These are phyloP conservation scores for Malachius bipustulatus DNA, from an alignment of 2,888 invertebrate genomes.

Conservation along the genomic window DNA sequence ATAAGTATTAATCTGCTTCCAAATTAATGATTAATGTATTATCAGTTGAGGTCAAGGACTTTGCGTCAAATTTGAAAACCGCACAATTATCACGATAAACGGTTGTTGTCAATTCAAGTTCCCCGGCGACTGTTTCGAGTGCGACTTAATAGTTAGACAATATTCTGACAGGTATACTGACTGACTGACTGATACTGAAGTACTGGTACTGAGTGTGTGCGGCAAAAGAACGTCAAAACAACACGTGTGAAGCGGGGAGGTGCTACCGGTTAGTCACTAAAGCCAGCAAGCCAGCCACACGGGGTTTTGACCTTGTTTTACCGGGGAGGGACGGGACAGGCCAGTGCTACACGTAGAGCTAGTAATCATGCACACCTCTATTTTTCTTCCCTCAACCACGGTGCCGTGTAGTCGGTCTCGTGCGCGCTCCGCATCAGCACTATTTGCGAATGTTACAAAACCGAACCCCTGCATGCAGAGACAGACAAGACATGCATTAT, in stretches of 20 bases:
- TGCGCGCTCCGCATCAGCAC: conserved; percentile 99
- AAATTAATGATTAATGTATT: no score
- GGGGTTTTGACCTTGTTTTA: conserved; percentile 40
- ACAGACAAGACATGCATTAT: conserved; percentile 93
- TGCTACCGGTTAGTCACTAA: conserved; percentile 40
- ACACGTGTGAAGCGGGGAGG: conserved; percentile 38
- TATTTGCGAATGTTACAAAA: conserved; percentile 99
- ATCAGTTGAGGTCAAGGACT: no score
- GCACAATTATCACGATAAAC: no score
- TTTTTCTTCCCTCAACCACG: conserved; percentile 99
- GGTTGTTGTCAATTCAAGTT: no score
- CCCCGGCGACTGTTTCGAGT: no score
- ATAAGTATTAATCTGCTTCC: no score
- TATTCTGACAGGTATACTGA: conserved; percentile 1
- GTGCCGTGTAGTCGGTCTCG: conserved; percentile 99
- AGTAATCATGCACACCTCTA: conserved; percentile 95
- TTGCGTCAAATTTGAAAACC: no score
- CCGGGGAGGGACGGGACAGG: conserved; percentile 40
- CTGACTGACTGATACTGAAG: conserved; percentile 1
- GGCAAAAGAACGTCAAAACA: conserved; percentile 41
- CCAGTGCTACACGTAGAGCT: conserved; percentile 51
- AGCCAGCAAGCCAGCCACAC: conserved; percentile 40
- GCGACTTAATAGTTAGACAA: conserved; percentile 14
- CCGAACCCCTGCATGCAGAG: conserved; percentile 99
- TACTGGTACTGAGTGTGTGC: conserved; percentile 30